Evolutionary conservation across 2,888 invertebrate species (phyloP), one percentile per base, ranked within the genome.

Genomic region (Erpobdella octoculata): DNA sequence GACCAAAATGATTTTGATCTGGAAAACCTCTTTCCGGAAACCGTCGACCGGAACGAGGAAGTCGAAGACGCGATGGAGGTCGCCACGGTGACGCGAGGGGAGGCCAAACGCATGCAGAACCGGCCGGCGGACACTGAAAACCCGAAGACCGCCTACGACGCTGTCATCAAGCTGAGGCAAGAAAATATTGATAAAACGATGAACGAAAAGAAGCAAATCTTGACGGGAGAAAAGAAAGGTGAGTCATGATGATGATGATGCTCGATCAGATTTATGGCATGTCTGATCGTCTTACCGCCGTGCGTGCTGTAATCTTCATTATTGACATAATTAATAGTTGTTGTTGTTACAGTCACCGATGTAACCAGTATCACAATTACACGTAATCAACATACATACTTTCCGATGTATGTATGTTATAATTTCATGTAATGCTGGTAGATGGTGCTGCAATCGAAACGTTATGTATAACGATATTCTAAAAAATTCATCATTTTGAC

Each of bases 71-170:
- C 28, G 25, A 36, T 15, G 25, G 41, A 21, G 25, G 21, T 33
- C 5, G 21, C 58, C 21, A 21, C 21, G 31, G 12, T n/a, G 48
- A 72, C 15, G 0, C 2, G 37, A 31, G 46, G 18, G 31, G 46
- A 28, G 62, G 2, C 18, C n/a, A 53, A 70, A 18, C 31, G 36
- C 9, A 15, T 25, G 21, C 6, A 25, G n/a, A 28, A 21, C 12
- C 37, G 31, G 36, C 25, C 37, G 9, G 61, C 71, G n/a, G 48
- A 74, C 28, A 18, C 67, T 9, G 72, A 76, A 62, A 71, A 72
- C 15, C 74, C 76, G 9, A 37, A 75, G 65, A 75, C 77, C 35
- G 79, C 78, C 4, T 77, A 76, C 73, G 78, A 78, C 58, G 72
- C 73, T 35, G 78, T 77, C 6, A 77, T 77, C 74, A 73, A 78